Evolutionary conservation across 92 coral and sea anemone genomes (phyloP), one percentile per base, ranked within the genome.

Genomic region (Epizoanthus rinbou): DNA sequence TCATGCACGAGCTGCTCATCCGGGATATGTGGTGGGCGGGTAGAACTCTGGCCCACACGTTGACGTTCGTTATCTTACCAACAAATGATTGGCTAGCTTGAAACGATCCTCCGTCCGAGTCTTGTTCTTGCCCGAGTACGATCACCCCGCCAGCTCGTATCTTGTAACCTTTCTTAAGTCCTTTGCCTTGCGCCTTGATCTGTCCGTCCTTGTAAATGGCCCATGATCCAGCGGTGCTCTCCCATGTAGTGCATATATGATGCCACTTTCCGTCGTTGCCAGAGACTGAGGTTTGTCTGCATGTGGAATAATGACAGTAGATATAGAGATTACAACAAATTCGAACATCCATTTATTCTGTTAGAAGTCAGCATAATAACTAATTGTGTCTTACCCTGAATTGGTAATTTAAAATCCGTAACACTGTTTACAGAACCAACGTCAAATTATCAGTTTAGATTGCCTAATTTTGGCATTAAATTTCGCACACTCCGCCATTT

Each of bases 111-210:
- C 65, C 81, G 14, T 50, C 41, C 1, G 62, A 22, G 52, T 73
- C 86, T 84, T 84, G 86, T 16, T 84, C 80, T 15, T 84, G 86
- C 7, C 86, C 86, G 8, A 84, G 73, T 0, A 74, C 81, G 53
- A 84, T 19, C 43, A 14, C 31, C 5, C 86, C 86, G 6, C 73
- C 86, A 3, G 60, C 63, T 23, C 73, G 71, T 8, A 84, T 73
- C 43, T 60, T 52, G 31, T 62, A 23, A 59, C 84, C 84, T 80
- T 54, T 80, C 28, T 63, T 24, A 11, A 80, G 24, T 7, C 74
- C 60, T 80, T 45, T 80, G 13, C 74, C 84, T 45, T 35, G 11
- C 25, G 84, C 84, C 39, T 21, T 60, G 11, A 80, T 35, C 59
- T 41, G 47, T 14, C 84, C 75, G 37, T 65, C 84, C 33, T 65